Evolutionary conservation across 2,113 vertebrate species (phyloP), one percentile per base, ranked within the genome.

Genomic region (Psilopsiagon aymara): DNA sequence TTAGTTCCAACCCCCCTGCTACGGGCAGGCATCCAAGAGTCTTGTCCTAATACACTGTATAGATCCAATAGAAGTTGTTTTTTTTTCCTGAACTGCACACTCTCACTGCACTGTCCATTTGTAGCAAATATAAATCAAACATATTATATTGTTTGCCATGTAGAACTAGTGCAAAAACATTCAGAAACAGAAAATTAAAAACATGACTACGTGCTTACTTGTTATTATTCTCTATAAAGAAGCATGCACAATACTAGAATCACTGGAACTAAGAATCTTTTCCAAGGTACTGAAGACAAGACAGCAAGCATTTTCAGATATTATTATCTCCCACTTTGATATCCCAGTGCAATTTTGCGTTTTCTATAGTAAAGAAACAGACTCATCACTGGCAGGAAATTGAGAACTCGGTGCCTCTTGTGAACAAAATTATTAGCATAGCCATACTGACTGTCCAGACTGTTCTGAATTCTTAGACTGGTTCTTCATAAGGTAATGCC

Each of bases 241-340:
- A 81, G 27, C 3, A 29, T 3, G 57, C 4, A 28, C 17, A 89
- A 47, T 29, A 76, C 12, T 49, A 59, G 35, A 76, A 68, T 24
- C 47, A 39, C 60, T 57, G 35, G 71, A 90, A 89, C 7, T 41
- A 68, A 43, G 63, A 21, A 27, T 59, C 13, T 79, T 82, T 91
- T 53, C n/a, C 75, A 93, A 88, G 19, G 9, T 73, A 73, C 12
- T n/a, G 47, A 70, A 76, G 86, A 90, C 59, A 90, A 91, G 64
- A 74, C 43, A 85, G 52, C 12, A 83, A 59, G 57, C 47, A 64
- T 51, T 94, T 82, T 82, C 39, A 91, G 74, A 63, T 66, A 82
- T 35, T 24, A 86, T 95, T 88, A 94, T 69, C 78, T 94, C 62
- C 39, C 82, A 68, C 67, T 88, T 90, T 51, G 67, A 64, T 68